Conservation (phyloP, 1,140 invertebrate genomes). For the Drosophila pectinifera region DNA sequence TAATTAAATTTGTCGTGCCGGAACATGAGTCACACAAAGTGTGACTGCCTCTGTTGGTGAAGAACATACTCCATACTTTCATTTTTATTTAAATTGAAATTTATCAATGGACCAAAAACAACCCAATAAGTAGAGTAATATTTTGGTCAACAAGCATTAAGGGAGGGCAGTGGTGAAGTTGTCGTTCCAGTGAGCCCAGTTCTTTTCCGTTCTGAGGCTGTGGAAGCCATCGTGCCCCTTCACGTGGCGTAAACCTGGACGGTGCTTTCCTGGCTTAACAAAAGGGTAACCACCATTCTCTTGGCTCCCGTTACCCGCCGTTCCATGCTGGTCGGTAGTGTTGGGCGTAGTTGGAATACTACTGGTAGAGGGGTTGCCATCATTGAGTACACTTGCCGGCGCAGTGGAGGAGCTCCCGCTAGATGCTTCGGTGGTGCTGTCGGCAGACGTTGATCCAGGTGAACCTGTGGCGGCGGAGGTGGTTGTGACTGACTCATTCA, state of each 20-base stretch:
- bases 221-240: slow-evolving; percentile 66
- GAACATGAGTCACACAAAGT: background rate
- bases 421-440: background rate
- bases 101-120: too few relatives aligned
- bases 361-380: background rate
- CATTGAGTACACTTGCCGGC: background rate
- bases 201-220: slow-evolving; percentile 28
- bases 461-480: background rate
- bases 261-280: slow-evolving; percentile 8
- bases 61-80: background rate
- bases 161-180: slow-evolving; percentile 28
- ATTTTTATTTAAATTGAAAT: background rate
- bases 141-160: background rate
- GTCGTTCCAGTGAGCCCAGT: slow-evolving; percentile 62
- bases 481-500: background rate
- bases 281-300: slow-evolving; percentile 38
- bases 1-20: slow-evolving; percentile 8
- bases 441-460: background rate
- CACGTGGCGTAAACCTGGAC: slow-evolving; percentile 17
- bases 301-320: too few relatives aligned
- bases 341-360: background rate
- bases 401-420: background rate
- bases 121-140: background rate
- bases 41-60: background rate
- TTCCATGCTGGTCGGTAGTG: background rate